Evolutionary conservation across 37 sponge, comb jelly and placozoan genomes (phyloP), one percentile per base, ranked within the genome.

Genomic region (Oscarella lobularis): DNA sequence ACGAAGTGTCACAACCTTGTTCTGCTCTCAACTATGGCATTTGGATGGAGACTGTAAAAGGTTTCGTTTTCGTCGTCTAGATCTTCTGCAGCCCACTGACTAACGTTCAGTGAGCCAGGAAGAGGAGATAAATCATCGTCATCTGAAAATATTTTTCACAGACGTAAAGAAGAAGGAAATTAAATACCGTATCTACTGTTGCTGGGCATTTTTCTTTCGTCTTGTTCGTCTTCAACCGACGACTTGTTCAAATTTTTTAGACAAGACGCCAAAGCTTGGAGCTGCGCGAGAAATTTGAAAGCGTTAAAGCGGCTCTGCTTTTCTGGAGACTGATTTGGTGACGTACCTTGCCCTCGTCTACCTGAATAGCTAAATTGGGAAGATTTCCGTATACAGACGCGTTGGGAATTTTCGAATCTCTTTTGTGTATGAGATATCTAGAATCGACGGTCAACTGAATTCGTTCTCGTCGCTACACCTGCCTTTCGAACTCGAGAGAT

Each of bases 301-400:
- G n/a, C n/a, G n/a, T n/a, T n/a, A n/a, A n/a, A n/a, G n/a, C n/a
- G n/a, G n/a, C n/a, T n/a, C n/a, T n/a, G n/a, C n/a, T n/a, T n/a
- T n/a, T n/a, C n/a, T n/a, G n/a, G n/a, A n/a, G n/a, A n/a, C n/a
- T n/a, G n/a, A n/a, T n/a, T n/a, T n/a, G n/a, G n/a, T n/a, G n/a
- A n/a, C n/a, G 9, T 48, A 88, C 91, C 87, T 92, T 92, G 31
- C 80, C 39, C 72, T 92, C 93, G 76, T 92, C 90, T 14, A 92
- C 33, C 38, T 92, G 90, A 55, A 92, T 80, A 34, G 73, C 76
- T 33, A 92, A 76, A 3, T 72, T 69, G 2, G 91, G 90, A 3
- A 92, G 85, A 3, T 69, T 73, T 40, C 81, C 93, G 5, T 77
- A 75, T 68, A 20, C 71, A 34, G 71, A 5, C 6, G 71, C 71